Percentiles rank a stretch among this genome's conserved stretches.
phyloP scores from a whole-genome alignment of 2,113 vertebrate species.

The Cettia cetti region DNA sequence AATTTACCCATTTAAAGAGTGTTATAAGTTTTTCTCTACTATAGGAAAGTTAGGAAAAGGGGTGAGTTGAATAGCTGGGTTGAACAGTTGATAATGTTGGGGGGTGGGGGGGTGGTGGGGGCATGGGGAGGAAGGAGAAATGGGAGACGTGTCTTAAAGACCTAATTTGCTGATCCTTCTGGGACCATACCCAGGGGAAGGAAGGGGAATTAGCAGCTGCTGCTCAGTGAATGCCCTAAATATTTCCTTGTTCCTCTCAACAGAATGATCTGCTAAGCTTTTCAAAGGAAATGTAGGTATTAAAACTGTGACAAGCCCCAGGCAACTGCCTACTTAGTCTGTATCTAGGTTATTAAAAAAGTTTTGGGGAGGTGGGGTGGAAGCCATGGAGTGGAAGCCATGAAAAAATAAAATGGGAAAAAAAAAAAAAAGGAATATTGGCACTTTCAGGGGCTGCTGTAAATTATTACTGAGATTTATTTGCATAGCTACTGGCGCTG shows the following conservation, averaged over 20 bases:
- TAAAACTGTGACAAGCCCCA: neutral
- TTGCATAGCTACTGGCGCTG: neutral
- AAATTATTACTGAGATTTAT: neutral
- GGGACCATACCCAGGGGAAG: neutral
- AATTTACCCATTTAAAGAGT: neutral
- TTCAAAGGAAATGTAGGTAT: neutral
- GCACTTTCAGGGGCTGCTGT: neutral
- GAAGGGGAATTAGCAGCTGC: neutral
- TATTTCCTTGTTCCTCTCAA: neutral
- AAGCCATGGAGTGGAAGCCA: neutral
- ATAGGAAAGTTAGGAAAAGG: neutral
- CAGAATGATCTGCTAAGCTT: neutral
- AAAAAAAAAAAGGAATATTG: neutral
- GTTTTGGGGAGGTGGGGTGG: neutral
- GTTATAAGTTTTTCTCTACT: neutral
- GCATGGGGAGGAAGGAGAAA: neutral
- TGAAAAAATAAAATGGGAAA: neutral
- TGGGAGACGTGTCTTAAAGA: neutral
- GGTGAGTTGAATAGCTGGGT: neutral
- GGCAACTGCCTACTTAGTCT: neutral
- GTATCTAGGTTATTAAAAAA: neutral
- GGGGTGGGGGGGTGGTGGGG: fast-evolving
- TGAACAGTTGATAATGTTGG: neutral
- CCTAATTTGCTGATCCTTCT: neutral
- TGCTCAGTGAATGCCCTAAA: neutral